Percentiles rank a stretch among this genome's conserved stretches.
These are phyloP conservation scores for Rallus limicola DNA, from an alignment of 2,113 vertebrate species.

Conservation along the genomic window DNA sequence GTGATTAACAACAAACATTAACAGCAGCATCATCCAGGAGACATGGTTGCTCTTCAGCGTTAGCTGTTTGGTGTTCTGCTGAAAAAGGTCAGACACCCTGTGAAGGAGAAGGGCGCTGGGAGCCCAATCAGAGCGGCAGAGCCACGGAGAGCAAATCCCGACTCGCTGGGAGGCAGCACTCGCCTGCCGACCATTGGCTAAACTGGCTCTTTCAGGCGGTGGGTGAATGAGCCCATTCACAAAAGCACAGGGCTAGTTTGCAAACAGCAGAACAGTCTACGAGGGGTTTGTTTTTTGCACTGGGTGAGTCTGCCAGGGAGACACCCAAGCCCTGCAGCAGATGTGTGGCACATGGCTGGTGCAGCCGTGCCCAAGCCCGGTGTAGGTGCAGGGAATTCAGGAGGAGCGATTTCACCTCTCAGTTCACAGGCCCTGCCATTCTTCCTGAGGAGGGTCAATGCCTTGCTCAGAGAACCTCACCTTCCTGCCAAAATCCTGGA, in stretches of 20 bases:
- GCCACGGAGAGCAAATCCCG: neutral
- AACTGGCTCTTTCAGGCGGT: neutral
- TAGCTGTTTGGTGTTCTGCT: neutral
- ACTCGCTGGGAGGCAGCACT: neutral
- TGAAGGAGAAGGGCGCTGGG: neutral
- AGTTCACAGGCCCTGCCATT: neutral
- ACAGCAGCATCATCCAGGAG: neutral
- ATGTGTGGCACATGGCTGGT: neutral
- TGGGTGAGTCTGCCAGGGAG: neutral
- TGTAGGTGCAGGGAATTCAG: neutral
- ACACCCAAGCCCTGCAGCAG: neutral
- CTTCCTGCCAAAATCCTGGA: neutral
- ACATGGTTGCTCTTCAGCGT: neutral
- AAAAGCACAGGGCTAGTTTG: conserved; percentile 1
- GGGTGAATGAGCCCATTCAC: conserved; percentile 46
- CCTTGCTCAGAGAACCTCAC: neutral
- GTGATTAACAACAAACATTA: neutral
- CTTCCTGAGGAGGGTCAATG: neutral
- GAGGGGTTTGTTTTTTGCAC: neutral
- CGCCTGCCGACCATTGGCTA: neutral
- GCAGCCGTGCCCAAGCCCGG: neutral
- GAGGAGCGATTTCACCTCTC: neutral
- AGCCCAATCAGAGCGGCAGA: neutral
- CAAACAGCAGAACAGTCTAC: conserved; percentile 1
- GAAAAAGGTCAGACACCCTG: neutral